A percentile compares a stretch with the other conserved stretches of the same genome.
Evolutionary conservation across 2,888 invertebrate genomes (phyloP).

Genomic region (Mythimna pallens): DNA sequence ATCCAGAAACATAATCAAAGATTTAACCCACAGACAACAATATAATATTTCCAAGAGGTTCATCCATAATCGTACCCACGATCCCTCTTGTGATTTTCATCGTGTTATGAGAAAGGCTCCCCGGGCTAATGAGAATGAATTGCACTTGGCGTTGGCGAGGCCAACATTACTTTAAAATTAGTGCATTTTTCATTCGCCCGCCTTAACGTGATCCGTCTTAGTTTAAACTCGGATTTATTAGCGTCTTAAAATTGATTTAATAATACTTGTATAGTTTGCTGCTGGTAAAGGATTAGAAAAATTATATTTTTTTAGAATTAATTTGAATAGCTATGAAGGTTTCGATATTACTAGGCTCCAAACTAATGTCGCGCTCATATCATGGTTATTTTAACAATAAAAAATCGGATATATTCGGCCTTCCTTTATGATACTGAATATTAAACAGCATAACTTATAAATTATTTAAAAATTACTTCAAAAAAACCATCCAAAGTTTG

Average conservation of each 20-base stretch:
- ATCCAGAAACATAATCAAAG: conserved; percentile 15
- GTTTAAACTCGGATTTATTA: conserved; percentile 81
- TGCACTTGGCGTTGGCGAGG: conserved; percentile 77
- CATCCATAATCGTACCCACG: conserved; percentile 48
- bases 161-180: conserved; percentile 82
- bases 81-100: conserved; percentile 73
- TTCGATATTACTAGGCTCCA: neutral
- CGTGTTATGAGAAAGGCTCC: conserved; percentile 82
- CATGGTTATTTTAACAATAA: neutral
- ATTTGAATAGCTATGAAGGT: neutral
- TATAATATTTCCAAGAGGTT: conserved; percentile 54
- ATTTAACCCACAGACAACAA: conserved; percentile 27
- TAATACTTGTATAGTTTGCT: conserved; percentile 40
- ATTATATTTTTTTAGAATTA: neutral
- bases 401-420: neutral
- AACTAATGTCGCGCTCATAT: neutral
- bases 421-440: neutral
- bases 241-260: conserved; percentile 76
- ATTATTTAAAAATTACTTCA: neutral
- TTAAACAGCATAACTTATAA: neutral
- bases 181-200: conserved; percentile 85
- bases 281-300: conserved; percentile 4
- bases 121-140: conserved; percentile 88
- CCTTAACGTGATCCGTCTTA: conserved; percentile 82
- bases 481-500: too few relatives aligned